Percentiles rank a stretch among this genome's conserved stretches.
phyloP scores from a whole-genome alignment of 1,140 invertebrate genomes.

The Leptoteleia sp. region DNA sequence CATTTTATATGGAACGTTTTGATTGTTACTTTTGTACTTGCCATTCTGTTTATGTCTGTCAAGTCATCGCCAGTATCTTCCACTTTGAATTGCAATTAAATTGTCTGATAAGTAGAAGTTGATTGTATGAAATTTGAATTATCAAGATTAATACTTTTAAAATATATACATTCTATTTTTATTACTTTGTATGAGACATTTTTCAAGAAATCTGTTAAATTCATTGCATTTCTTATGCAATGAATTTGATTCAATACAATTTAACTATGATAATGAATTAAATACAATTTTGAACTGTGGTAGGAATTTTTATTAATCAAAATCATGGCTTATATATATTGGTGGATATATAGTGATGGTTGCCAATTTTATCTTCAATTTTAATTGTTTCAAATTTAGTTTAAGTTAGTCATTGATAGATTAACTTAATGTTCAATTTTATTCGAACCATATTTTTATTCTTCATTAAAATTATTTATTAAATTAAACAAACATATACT shows the following conservation, averaged over 20 bases:
- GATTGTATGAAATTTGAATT: conserved; percentile 15
- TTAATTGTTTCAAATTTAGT: no score
- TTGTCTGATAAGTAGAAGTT: conserved; percentile 24
- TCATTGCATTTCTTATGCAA: neutral
- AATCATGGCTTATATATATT: no score
- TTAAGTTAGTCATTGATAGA: no score
- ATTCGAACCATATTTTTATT: no score
- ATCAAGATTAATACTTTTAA: conserved; percentile 25
- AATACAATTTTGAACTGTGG: neutral
- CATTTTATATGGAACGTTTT: conserved; percentile 22
- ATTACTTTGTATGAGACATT: conserved; percentile 9
- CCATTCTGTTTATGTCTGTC: conserved; percentile 36
- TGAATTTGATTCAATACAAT: neutral
- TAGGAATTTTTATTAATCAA: no score
- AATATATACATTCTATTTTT: conserved; percentile 29
- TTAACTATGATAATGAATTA: neutral
- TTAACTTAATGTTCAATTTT: no score
- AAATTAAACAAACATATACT: no score
- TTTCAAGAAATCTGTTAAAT: neutral
- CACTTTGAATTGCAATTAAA: conserved; percentile 39
- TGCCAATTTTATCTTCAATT: no score
- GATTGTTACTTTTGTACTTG: conserved; percentile 38
- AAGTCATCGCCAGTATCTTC: conserved; percentile 49
- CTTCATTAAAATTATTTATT: no score
- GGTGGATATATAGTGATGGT: no score